These are phyloP conservation scores for Hemicrepidius hirtus DNA, from an alignment of 2,888 invertebrate genomes.

Conservation along the genomic window DNA sequence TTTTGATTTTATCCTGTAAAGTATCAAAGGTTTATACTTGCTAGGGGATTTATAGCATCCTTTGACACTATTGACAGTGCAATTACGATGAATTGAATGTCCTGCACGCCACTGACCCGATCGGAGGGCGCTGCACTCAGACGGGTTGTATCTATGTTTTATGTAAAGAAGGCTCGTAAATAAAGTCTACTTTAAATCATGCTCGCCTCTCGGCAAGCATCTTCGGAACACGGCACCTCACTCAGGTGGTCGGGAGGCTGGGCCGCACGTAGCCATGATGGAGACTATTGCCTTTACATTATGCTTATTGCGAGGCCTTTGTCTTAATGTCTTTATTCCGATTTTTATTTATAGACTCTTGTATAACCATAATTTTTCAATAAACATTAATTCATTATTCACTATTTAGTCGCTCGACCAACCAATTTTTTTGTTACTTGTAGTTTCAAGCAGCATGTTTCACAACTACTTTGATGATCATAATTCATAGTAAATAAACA, in stretches of 20 bases:
- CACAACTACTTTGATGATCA: neutral
- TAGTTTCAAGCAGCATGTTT: neutral
- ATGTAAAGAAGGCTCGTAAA: conserved; percentile 70
- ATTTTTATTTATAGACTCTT: conserved; percentile 68
- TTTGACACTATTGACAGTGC: conserved; percentile 23
- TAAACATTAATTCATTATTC: conserved; percentile 41
- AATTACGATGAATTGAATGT: conserved; percentile 34
- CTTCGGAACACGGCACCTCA: conserved; percentile 67
- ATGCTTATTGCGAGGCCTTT: conserved; percentile 67
- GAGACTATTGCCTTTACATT: conserved; percentile 64
- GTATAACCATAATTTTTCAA: conserved; percentile 64
- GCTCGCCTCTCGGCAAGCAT: conserved; percentile 68
- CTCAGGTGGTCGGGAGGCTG: conserved; percentile 67
- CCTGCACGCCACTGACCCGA: conserved; percentile 62
- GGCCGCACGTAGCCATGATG: conserved; percentile 61
- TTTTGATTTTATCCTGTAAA: neutral
- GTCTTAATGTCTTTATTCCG: conserved; percentile 70
- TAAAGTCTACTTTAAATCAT: conserved; percentile 70
- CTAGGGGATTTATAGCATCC: conserved; percentile 16
- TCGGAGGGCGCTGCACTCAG: conserved; percentile 69
- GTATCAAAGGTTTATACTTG: neutral
- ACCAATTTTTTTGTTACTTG: conserved; percentile 6
- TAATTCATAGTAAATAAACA: too few relatives aligned
- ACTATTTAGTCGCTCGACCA: conserved; percentile 15
- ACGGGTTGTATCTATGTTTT: conserved; percentile 69